Evolutionary conservation across 2,888 invertebrate species (phyloP).

Genomic region (Amitus sp.): DNA sequence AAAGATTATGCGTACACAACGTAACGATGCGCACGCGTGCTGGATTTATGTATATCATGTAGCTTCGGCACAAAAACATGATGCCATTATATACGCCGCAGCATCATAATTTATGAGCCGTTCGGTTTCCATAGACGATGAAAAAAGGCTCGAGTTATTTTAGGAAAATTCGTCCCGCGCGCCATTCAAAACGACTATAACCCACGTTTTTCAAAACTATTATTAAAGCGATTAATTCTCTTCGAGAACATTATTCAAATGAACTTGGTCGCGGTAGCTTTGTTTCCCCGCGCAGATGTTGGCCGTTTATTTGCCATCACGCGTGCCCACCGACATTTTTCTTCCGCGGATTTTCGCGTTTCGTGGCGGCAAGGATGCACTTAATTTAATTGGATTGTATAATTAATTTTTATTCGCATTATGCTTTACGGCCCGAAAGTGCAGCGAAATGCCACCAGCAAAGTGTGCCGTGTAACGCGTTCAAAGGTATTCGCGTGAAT

Average conservation of each 20-base stretch:
- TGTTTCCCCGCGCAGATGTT: neutral
- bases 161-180: conserved; percentile 1
- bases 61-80: conserved; percentile 15
- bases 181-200: neutral
- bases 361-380: conserved; percentile 4
- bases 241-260: conserved; percentile 1
- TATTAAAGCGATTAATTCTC: neutral
- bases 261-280: neutral
- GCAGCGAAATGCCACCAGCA: no score
- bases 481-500: neutral
- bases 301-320: conserved; percentile 4
- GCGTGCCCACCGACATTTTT: neutral
- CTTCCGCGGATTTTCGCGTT: conserved; percentile 2
- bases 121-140: neutral
- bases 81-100: conserved; percentile 18
- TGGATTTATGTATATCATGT: conserved; percentile 23
- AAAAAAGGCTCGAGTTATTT: neutral
- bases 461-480: neutral
- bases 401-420: conserved; percentile 9
- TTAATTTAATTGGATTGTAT: conserved; percentile 13
- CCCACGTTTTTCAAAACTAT: neutral
- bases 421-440: neutral
- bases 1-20: conserved; percentile 36
- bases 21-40: conserved; percentile 32
- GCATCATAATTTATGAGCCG: conserved; percentile 18